Base-by-base conservation (phyloP, 1,140 invertebrate genomes). In the Orussus abietinus region DNA sequence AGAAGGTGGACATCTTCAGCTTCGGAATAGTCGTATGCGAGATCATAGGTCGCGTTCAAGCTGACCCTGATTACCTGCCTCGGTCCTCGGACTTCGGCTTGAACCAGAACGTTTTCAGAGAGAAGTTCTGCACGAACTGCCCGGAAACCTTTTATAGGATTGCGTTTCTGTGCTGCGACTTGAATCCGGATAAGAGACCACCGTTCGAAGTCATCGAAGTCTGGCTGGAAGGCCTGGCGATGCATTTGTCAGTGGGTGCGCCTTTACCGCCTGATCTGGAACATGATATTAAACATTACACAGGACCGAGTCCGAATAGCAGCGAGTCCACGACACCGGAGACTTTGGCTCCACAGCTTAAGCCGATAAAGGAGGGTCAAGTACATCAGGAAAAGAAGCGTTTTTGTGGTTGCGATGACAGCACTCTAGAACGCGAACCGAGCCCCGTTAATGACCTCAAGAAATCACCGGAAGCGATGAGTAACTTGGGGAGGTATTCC, bases 1-100 rank as follows among this genome's bases (percentile, higher is more conserved):
- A 97, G 66, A 93, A 96, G 74, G 92, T 96, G 10, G 95, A 98
- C 67, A 85, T 98, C 40, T 98, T 97, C 69, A 96, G 93, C 18
- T 96, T 93, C 74, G 94, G 95, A 4, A 96, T 98, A 32, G 88
- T 98, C 41, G 73, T 96, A 4, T 96, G 93, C 66, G 95, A 98
- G 84, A 91, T 96, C 37, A 96, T 96, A 60, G 92, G 92, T 0
- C 77, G 92, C 29, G 90, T 96, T 1, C 85, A 90, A 41, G 92
- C 92, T 0, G 92, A 96, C 75, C 92, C 92, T 1, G 92, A 96
- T 62, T 91, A 85, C 57, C 70, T 96, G 42, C 92, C 92, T 1
- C 76, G 92, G 18, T 90, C 89, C 1, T 81, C 84, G 26, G 92
- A 96, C 67, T 96, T 95, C 64, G 91, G 92, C 4, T 74, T 96